Evolutionary conservation across 2,113 vertebrate species (phyloP).

Genomic region (Zosterops pallidus): DNA sequence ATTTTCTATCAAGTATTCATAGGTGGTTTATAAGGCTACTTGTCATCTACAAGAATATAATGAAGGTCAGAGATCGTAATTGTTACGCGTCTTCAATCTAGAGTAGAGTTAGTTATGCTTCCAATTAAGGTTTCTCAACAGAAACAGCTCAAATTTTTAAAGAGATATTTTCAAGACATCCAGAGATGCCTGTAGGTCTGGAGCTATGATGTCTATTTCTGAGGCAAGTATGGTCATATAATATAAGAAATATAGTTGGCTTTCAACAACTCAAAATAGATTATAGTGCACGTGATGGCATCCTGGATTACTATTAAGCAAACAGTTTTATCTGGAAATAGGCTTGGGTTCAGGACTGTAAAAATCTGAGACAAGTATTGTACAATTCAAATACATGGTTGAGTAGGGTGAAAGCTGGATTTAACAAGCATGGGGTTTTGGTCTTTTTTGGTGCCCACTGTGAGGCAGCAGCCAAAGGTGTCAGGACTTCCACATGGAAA

Average conservation of each 20-base stretch:
- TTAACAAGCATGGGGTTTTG: neutral
- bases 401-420: neutral
- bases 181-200: neutral
- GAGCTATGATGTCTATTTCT: neutral
- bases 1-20: neutral
- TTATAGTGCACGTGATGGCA: neutral
- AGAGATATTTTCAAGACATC: neutral
- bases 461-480: accelerated
- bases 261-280: neutral
- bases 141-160: neutral
- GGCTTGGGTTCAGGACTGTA: neutral
- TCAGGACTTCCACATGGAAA: neutral
- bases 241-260: neutral
- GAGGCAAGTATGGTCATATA: neutral
- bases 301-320: neutral
- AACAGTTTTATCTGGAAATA: neutral
- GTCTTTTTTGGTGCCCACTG: neutral
- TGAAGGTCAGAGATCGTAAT: neutral
- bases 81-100: neutral
- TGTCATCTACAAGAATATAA: neutral
- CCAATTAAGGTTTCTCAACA: neutral
- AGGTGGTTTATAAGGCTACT: neutral
- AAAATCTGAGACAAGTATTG: neutral
- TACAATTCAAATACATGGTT: neutral
- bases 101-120: neutral